Percentiles rank a stretch among this genome's conserved stretches.
These are phyloP conservation scores for Mayetiola destructor DNA, from an alignment of 2,888 invertebrate species.

Conservation along the genomic window DNA sequence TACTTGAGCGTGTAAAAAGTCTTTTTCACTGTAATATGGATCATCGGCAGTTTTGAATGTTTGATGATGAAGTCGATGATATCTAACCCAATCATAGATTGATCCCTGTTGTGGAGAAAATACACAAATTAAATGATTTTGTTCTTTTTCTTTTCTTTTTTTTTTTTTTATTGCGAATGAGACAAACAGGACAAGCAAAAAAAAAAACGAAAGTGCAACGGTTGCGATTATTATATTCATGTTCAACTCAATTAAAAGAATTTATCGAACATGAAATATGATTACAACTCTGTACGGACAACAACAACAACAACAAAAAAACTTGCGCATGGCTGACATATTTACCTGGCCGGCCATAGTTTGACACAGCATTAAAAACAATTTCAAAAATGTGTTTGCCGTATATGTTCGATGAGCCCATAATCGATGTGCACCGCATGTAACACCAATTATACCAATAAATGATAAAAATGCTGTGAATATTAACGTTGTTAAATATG, in stretches of 20 bases:
- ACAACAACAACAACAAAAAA: neutral
- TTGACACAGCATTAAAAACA: constrained; percentile 69
- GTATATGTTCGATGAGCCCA: constrained; percentile 83
- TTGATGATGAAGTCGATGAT: constrained; percentile 70
- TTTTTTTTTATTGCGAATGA: neutral
- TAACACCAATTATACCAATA: constrained; percentile 61
- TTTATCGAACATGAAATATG: neutral
- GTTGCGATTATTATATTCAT: neutral
- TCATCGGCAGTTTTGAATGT: constrained; percentile 62
- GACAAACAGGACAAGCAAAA: neutral
- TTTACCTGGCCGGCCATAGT: constrained; percentile 76
- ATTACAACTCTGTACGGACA: neutral
- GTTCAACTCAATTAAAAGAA: neutral
- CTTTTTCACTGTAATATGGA: constrained; percentile 62
- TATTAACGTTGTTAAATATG: constrained; percentile 45
- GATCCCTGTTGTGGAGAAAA: constrained; percentile 51
- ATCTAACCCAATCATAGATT: constrained; percentile 69
- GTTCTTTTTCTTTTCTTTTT: neutral
- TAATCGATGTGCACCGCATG: constrained; percentile 81
- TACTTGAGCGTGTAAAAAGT: constrained; percentile 70
- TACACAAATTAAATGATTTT: neutral
- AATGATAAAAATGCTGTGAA: constrained; percentile 45
- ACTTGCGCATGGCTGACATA: neutral
- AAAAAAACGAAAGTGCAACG: neutral
- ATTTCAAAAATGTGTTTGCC: constrained; percentile 52